Conservation (phyloP, 2,113 vertebrate species). For the Urocolius indicus region DNA sequence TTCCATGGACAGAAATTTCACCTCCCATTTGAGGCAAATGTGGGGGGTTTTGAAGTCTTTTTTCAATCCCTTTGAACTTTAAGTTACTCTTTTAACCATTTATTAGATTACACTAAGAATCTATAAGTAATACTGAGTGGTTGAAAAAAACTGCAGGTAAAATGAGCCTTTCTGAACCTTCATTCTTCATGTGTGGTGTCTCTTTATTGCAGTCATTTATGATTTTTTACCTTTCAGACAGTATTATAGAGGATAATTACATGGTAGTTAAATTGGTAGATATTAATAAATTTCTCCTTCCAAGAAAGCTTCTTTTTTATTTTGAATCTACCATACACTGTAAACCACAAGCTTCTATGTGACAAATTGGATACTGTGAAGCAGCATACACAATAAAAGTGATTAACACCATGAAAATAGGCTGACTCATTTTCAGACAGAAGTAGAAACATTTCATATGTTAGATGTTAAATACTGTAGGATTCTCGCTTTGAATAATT, state of each 20-base stretch:
- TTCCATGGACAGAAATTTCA: background rate
- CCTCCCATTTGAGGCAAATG: background rate
- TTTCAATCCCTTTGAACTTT: background rate
- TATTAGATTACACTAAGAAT: background rate
- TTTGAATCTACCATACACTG: background rate
- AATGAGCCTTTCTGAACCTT: conserved; percentile 17
- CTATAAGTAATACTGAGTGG: background rate
- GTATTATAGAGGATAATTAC: conserved; percentile 52
- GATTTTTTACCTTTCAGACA: conserved; percentile 50
- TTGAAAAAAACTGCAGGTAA: background rate
- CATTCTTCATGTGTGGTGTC: background rate
- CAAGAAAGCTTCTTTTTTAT: conserved; percentile 30
- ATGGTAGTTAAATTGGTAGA: conserved; percentile 27
- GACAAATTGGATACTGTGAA: conserved; percentile 26
- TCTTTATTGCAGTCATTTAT: conserved; percentile 52
- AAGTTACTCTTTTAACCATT: conserved; percentile 25
- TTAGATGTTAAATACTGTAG: conserved; percentile 11
- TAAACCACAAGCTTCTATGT: background rate
- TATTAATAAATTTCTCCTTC: conserved; percentile 46
- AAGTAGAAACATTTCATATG: conserved; percentile 26
- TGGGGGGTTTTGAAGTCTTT: background rate
- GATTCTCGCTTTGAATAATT: conserved; percentile 4
- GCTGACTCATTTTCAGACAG: conserved; percentile 13
- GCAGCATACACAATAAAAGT: conserved; percentile 3
- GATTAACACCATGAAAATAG: conserved; percentile 38